Percentiles rank a stretch among this genome's conserved stretches.
Conservation (phyloP, 2,888 invertebrate species). For the Chrysolina oricalcia region DNA sequence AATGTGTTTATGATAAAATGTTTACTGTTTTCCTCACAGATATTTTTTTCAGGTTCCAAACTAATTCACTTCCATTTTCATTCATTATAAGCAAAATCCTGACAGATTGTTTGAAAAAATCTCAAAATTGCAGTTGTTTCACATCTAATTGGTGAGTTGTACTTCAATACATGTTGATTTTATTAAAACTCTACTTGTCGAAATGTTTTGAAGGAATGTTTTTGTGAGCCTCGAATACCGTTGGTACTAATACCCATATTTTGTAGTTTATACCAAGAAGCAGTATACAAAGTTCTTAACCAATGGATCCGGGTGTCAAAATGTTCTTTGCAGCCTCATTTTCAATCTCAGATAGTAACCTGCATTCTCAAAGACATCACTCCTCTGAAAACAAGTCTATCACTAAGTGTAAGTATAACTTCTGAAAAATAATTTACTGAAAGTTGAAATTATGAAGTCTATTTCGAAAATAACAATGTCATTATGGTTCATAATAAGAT, state of each 20-base stretch:
- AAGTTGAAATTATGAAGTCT: too few species aligned
- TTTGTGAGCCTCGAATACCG: too few species aligned
- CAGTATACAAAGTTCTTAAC: constrained; percentile 50
- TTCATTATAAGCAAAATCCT: constrained; percentile 55
- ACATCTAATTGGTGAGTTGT: constrained; percentile 29
- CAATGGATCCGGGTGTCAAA: constrained; percentile 53
- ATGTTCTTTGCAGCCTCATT: constrained; percentile 53
- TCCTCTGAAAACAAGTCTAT: constrained; percentile 49
- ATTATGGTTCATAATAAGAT: neutral
- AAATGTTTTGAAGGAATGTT: neutral
- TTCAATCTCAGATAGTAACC: constrained; percentile 52
- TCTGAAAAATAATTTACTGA: too few species aligned
- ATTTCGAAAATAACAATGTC: too few species aligned
- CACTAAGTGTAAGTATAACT: constrained; percentile 47
- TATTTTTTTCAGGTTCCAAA: constrained; percentile 51
- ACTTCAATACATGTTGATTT: neutral
- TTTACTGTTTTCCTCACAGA: neutral
- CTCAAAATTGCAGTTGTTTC: constrained; percentile 56
- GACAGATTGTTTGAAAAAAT: constrained; percentile 53
- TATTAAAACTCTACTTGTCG: neutral
- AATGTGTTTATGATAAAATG: neutral
- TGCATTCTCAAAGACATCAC: constrained; percentile 56
- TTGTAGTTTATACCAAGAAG: constrained; percentile 44
- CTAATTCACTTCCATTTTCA: constrained; percentile 56
- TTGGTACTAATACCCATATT: neutral